Evolutionary conservation across 2,797 vertebrate species (phyloP), one percentile per base, ranked within the genome.

Genomic region (Prionace glauca): DNA sequence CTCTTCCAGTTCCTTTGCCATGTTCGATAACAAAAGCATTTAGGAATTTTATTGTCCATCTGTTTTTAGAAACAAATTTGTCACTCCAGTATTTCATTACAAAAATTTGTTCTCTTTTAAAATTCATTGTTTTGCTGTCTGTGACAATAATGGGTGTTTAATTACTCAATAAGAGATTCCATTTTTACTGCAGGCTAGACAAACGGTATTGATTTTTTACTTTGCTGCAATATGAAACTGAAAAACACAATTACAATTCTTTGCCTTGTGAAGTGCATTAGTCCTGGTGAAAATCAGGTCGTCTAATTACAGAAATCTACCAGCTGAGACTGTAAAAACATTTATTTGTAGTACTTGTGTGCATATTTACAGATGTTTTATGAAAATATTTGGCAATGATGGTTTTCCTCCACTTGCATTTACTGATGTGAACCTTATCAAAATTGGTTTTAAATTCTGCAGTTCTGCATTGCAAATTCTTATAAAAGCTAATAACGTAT

Each of bases 131-230:
- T 99, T 98, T 98, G 98, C 98, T 98, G 98, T 97, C 97, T 97
- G 97, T 98, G 98, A 98, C 98, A 98, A 99, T 99, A 99, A 99
- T 99, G 99, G 98, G 98, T 99, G 98, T 99, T 99, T 99, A 99
- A 99, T 99, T 99, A 99, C 98, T 99, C 98, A 99, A 99, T 99
- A 99, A 99, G 98, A 98, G 98, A 99, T 99, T 98, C 98, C 97
- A 97, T 98, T 98, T 98, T 98, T 98, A 98, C 98, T 98, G 97
- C 98, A 98, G 97, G 98, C 98, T 98, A 98, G 98, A 98, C 98
- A 98, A 98, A 98, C 98, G 98, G 97, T 98, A 99, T 99, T 98
- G 99, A 99, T 99, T 98, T 97, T 98, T 97, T 98, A 98, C 98
- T 97, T 97, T 97, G 97, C 98, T 98, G 98, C 98, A 98, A 99